These are phyloP conservation scores for Cataglyphis livida DNA, from an alignment of 2,888 invertebrate species.

Conservation along the genomic window DNA sequence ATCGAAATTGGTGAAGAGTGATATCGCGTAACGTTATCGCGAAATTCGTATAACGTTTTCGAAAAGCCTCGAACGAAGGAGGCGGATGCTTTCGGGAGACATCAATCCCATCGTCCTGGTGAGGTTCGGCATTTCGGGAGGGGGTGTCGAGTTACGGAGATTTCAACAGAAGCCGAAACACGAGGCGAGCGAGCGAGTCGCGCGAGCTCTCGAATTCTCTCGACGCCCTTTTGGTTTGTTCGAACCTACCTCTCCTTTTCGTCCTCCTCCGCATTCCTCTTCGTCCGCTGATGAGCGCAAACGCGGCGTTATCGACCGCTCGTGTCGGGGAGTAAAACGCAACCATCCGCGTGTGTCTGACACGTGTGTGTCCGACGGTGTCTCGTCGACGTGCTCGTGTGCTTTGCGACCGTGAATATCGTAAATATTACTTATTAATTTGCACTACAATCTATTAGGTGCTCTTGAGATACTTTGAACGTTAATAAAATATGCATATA, in stretches of 20 bases:
- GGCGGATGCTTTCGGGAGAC: slow-evolving; percentile 73
- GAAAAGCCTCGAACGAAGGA: neutral
- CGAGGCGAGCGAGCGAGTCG: slow-evolving; percentile 34
- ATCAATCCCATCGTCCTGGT: slow-evolving; percentile 80
- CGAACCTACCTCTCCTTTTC: neutral
- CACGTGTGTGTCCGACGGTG: slow-evolving; percentile 25
- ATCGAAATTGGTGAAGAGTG: neutral
- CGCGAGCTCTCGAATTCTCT: slow-evolving; percentile 42
- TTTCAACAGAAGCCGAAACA: slow-evolving; percentile 82
- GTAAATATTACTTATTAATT: slow-evolving; percentile 21
- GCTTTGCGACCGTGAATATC: neutral
- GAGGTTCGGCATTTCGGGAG: slow-evolving; percentile 71
- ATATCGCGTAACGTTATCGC: neutral
- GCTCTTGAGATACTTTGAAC: slow-evolving; percentile 16
- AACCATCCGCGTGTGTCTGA: slow-evolving; percentile 27
- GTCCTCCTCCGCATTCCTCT: neutral
- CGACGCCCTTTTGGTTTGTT: slow-evolving; percentile 4
- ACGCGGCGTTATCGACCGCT: slow-evolving; percentile 83
- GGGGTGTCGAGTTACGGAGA: slow-evolving; percentile 84
- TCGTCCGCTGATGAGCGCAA: slow-evolving; percentile 80
- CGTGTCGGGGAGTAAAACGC: slow-evolving; percentile 41
- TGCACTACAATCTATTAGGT: slow-evolving; percentile 1
- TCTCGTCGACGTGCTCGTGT: slow-evolving; percentile 4
- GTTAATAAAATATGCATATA: neutral
- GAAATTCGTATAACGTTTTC: neutral